A percentile compares a stretch with the other conserved stretches of the same genome.
These are phyloP conservation scores for Alectura lathami DNA, from an alignment of 2,113 vertebrate species.

Conservation along the genomic window DNA sequence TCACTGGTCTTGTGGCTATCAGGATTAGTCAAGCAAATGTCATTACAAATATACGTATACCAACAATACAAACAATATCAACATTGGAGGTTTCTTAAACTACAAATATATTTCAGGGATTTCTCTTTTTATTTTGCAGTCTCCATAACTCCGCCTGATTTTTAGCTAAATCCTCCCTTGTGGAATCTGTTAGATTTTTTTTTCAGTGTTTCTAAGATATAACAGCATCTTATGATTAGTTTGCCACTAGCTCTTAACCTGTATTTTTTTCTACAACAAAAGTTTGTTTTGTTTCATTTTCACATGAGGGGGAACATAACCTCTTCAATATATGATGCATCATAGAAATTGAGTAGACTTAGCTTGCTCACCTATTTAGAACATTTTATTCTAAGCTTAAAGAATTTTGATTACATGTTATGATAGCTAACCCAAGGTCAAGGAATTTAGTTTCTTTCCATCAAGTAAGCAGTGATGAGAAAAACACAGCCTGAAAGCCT, in stretches of 20 bases:
- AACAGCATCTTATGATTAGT: not conserved
- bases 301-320: constrained; percentile 21
- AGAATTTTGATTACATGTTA: constrained; percentile 68
- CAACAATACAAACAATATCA: not conserved
- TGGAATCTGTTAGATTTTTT: not conserved
- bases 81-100: not conserved
- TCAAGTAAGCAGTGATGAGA: constrained; percentile 2
- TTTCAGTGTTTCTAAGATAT: not conserved
- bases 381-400: constrained; percentile 42
- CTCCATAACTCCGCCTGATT: not conserved
- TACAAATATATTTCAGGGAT: accelerated
- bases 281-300: not conserved
- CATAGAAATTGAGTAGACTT: constrained; percentile 19
- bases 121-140: not conserved
- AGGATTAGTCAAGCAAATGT: not conserved
- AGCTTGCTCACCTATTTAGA: constrained; percentile 43
- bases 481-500: not conserved
- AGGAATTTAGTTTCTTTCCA: constrained; percentile 64
- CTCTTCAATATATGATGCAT: constrained; percentile 40
- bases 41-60: not conserved
- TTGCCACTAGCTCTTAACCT: constrained; percentile 1
- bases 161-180: not conserved
- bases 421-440: constrained; percentile 55
- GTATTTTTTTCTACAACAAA: constrained; percentile 36
- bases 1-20: not conserved